phyloP scores from a whole-genome alignment of 2,797 vertebrate genomes.

The Tadarida brasiliensis region DNA sequence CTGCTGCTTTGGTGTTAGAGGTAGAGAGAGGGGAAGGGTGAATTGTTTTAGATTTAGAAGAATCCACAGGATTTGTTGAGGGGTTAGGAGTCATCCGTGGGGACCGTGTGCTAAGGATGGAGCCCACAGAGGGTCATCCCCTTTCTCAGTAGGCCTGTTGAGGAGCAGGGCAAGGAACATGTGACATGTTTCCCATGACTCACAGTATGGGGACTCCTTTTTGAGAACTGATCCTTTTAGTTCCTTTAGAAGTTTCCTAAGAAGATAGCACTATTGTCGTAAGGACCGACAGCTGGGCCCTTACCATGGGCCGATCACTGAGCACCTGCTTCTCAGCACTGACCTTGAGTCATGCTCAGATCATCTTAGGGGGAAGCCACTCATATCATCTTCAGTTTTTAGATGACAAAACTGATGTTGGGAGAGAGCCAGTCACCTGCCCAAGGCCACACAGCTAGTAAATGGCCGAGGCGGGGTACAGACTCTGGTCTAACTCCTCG shows the following conservation, averaged over 20 bases:
- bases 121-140: not conserved
- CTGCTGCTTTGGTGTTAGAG: not conserved
- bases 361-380: not conserved
- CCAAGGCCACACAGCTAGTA: not conserved
- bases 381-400: not conserved
- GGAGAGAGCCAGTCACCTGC: not conserved
- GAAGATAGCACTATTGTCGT: not conserved
- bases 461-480: not conserved
- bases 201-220: not conserved
- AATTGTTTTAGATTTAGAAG: not conserved
- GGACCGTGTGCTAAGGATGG: not conserved
- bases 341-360: not conserved
- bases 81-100: not conserved
- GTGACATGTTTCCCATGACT: not conserved
- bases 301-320: not conserved
- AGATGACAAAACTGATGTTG: not conserved
- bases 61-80: not conserved
- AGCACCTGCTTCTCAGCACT: not conserved
- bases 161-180: not conserved
- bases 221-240: not conserved
- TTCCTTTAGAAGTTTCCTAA: not conserved
- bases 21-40: not conserved
- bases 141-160: not conserved
- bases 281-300: not conserved
- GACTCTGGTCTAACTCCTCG: not conserved